A percentile compares a stretch with the other conserved stretches of the same genome.
phyloP scores from a whole-genome alignment of 2,888 invertebrate genomes.

The Cryptus viduatorius region DNA sequence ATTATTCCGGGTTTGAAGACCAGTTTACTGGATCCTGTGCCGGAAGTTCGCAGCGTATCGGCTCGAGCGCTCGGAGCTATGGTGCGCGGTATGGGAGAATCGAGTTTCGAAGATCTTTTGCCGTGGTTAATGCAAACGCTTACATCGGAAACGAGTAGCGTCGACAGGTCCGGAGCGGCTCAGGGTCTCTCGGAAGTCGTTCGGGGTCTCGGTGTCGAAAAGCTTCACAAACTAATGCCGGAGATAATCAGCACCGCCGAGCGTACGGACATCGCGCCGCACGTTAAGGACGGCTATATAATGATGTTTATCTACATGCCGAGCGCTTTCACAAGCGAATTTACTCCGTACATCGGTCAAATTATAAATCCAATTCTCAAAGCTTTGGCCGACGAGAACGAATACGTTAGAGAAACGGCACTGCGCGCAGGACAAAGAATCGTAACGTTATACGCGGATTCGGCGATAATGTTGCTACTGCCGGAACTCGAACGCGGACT shows the following conservation, averaged over 20 bases:
- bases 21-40: slow-evolving; percentile 98
- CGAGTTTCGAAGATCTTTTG: slow-evolving; percentile 97
- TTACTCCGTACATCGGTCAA: slow-evolving; percentile 97
- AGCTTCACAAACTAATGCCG: slow-evolving; percentile 98
- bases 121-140: slow-evolving; percentile 99
- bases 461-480: slow-evolving; percentile 95
- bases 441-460: slow-evolving; percentile 97
- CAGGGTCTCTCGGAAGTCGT: slow-evolving; percentile 99
- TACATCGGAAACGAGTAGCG: slow-evolving; percentile 97
- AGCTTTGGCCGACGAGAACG: slow-evolving; percentile 99
- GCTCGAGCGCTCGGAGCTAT: slow-evolving; percentile 98
- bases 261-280: slow-evolving; percentile 96
- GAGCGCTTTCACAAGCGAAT: slow-evolving; percentile 97
- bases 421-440: slow-evolving; percentile 98
- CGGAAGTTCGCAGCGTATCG: slow-evolving; percentile 97
- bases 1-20: slow-evolving; percentile 98
- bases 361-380: slow-evolving; percentile 99
- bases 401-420: slow-evolving; percentile 99
- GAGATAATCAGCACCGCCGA: slow-evolving; percentile 98
- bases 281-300: slow-evolving; percentile 99
- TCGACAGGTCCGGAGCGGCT: slow-evolving; percentile 98
- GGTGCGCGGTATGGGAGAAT: slow-evolving; percentile 98
- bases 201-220: slow-evolving; percentile 97
- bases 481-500: slow-evolving; percentile 97
- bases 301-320: slow-evolving; percentile 99